Base-by-base conservation (phyloP, 2,888 invertebrate genomes). In the Pachycephus smyrnensis region DNA sequence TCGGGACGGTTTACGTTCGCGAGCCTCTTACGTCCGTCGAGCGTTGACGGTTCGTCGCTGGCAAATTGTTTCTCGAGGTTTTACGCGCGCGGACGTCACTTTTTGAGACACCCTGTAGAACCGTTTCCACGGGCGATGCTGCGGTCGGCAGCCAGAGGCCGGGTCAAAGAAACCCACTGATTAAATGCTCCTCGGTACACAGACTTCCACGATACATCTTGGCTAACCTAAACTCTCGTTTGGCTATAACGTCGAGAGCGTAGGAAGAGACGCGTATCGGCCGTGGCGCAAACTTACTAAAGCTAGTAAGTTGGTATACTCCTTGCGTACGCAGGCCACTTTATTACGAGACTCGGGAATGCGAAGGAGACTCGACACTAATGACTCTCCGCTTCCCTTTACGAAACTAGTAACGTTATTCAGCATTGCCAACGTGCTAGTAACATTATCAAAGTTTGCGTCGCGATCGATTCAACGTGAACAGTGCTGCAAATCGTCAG, bases 321-420 rank as follows among this genome's bases (percentile, higher is more conserved):
- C 9, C 55, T 23, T 23, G 55, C 55, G 55, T 23, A 76, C 55
- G 30, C 69, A 75, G 77, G 73, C 76, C 76, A 81, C 79, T 83
- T 80, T 77, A 83, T 81, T 82, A 80, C 81, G 81, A 83, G 77
- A 79, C 80, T 30, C 76, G 76, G 83, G 83, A 83, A 83, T 83
- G 83, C 78, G 78, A 76, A 76, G 83, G 78, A 81, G 55, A 55
- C 55, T 55, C 81, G 80, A 81, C 71, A 81, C 81, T 83, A 83
- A 83, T 81, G 83, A 80, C 80, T 80, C 71, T 31, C 68, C 37
- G 80, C 9, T 55, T 55, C 23, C 55, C 55, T 55, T 9, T 9
- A 9, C 23, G 55, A 55, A 55, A 23, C 55, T 55, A 55, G 55
- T 55, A 55, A 55, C 55, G 55, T 23, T 55, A 55, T 55, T 55